Conservation (phyloP, 2,797 vertebrate species). For the Cryptoblepharus egeriae region DNA sequence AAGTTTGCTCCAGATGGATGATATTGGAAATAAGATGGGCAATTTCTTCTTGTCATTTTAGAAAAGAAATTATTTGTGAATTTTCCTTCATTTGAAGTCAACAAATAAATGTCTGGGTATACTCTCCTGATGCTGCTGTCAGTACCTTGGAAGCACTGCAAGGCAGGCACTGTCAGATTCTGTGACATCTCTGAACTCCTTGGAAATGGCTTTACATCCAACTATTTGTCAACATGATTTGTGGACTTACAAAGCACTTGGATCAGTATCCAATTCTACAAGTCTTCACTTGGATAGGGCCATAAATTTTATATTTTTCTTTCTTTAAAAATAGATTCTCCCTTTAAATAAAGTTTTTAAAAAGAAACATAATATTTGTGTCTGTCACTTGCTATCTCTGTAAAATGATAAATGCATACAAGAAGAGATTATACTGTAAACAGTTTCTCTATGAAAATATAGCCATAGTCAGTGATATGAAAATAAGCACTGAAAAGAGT, state of each 20-base stretch:
- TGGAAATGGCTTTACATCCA: neutral
- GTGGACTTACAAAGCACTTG: neutral
- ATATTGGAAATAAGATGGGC: neutral
- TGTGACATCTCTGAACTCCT: neutral
- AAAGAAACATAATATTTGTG: neutral
- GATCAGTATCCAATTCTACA: neutral
- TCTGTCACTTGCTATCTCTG: neutral
- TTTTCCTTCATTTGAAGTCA: slow-evolving; percentile 26
- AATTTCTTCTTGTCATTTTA: slow-evolving; percentile 31
- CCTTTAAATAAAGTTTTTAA: neutral
- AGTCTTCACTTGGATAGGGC: neutral
- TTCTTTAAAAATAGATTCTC: neutral
- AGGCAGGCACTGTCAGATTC: slow-evolving; percentile 3
- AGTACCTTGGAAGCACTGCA: neutral
- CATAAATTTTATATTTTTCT: neutral
- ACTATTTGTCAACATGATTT: neutral
- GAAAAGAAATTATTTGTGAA: slow-evolving; percentile 29
- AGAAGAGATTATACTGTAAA: neutral
- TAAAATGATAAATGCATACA: neutral
- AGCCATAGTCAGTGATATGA: neutral
- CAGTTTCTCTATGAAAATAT: neutral
- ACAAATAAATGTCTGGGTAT: slow-evolving; percentile 2
- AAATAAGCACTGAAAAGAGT: neutral
- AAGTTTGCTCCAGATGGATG: slow-evolving; percentile 3
- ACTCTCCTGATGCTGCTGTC: slow-evolving; percentile 8